Base-by-base conservation (phyloP, 2,888 invertebrate species). In the Coleophora deauratella region DNA sequence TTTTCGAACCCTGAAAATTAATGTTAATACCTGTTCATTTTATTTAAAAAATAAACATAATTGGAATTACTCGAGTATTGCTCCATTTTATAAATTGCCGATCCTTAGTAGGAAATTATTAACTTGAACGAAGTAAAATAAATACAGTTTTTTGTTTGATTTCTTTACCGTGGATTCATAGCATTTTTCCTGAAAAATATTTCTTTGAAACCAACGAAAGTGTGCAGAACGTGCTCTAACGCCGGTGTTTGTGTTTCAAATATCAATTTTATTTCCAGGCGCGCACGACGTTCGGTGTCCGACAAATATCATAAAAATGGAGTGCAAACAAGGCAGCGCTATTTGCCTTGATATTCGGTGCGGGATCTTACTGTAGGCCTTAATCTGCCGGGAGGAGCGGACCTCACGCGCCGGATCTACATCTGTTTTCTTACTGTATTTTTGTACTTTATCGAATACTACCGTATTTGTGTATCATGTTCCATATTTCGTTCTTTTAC, bases 231-330 rank as follows among this genome's bases (percentile, higher is more conserved):
- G 78, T 74, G 77, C 71, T 65, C 43, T 56, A 44, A n/a, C 31
- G 31, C 31, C 9, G 50, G 61, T 54, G 48, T 56, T 64, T 59
- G 59, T 57, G 60, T 65, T 66, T 61, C 66, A 65, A 72, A 69
- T 58, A 72, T 59, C 57, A 65, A 66, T 71, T 70, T 67, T 72
- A 70, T 70, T 72, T 66, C 51, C 48, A 53, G 59, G 44, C 55
- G 56, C 34, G 27, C 54, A 53, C 45, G 51, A 46, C 49, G 31
- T 31, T 11, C 21, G 21, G 62, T 59, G 64, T 59, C 57, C 57
- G 57, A 63, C 65, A 72, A 75, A 77, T 74, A 74, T 72, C 58
- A 80, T 74, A 82, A 82, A 84, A 81, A 80, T 78, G 72, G 67
- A 72, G 70, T 52, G 70, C 70, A 84, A 84, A 84, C 77, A 84